phyloP scores from a whole-genome alignment of 2,797 vertebrate species.

The Silurus lanzhouensis region DNA sequence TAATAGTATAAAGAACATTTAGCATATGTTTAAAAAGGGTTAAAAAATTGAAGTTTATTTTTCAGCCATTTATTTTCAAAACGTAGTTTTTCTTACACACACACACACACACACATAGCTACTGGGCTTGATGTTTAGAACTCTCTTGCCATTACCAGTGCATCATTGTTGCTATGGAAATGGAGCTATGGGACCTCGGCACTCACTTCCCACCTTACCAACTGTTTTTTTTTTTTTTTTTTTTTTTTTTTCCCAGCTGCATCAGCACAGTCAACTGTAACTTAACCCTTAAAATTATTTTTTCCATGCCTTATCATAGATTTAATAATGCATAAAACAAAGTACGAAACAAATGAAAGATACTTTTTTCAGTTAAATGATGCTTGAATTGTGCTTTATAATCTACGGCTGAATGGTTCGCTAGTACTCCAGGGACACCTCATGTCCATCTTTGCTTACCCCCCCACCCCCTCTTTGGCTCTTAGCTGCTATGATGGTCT shows the following conservation, averaged over 20 bases:
- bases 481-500: conserved; percentile 40
- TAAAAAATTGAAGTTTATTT: background rate
- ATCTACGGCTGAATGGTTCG: background rate
- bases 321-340: background rate
- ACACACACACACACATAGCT: conserved; percentile 2
- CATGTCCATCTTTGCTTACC: conserved; percentile 19
- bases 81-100: background rate
- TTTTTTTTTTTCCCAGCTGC: conserved; percentile 61
- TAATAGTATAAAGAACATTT: background rate
- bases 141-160: conserved; percentile 69
- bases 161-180: conserved; percentile 78
- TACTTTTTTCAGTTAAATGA: background rate
- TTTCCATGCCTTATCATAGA: background rate
- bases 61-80: background rate
- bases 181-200: conserved; percentile 68
- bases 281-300: background rate
- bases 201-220: conserved; percentile 71
- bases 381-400: conserved; percentile 9
- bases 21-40: background rate
- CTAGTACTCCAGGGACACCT: background rate
- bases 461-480: conserved; percentile 14
- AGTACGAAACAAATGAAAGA: background rate
- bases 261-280: conserved; percentile 21
- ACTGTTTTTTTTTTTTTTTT: conserved; percentile 58
- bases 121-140: conserved; percentile 40